Evolutionary conservation across 1,140 invertebrate species (phyloP), one percentile per base, ranked within the genome.

Genomic region (Drosophila asahinai): DNA sequence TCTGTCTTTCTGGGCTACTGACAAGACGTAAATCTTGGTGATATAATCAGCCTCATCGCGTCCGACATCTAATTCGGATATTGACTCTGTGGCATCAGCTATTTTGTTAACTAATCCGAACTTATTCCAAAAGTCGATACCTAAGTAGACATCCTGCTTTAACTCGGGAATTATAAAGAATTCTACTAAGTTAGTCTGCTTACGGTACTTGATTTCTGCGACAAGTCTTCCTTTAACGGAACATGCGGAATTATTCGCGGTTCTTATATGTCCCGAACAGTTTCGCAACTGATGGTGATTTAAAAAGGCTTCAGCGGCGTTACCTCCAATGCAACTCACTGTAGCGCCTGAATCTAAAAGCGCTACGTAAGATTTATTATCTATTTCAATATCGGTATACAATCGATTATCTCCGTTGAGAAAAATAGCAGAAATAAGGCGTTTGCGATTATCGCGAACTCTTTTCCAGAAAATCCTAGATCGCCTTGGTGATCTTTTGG

Each of bases 261-360:
- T 55, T 17, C 36, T 57, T 15, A 57, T 57, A 3, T n/a, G 36
- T 6, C 54, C 54, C 19, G 36, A 57, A 25, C 54, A 57, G 5
- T 57, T 57, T 7, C 38, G 19, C 9, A 27, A 27, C 3, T 27
- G 25, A 27, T 3, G 25, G 25, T 5, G 3, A 27, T 27, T 19
- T 19, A 19, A 19, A 19, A 19, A 19, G 19, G 19, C 19, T 19
- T 19, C 1, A 0, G 19, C 19, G 19, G 19, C 19, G 1, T 19
- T 19, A 1, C 19, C 19, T 19, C 19, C 19, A 19, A 19, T 19
- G 19, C 19, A 19, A 19, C 19, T 19, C 19, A 19, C 19, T 19
- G 19, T 19, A 19, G 19, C 19, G 19, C 19, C 19, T 27, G 19
- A 19, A 19, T 19, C 19, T 19, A 19, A 19, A 19, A 19, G 19